Percentiles rank a stretch among this genome's conserved stretches.
These are phyloP conservation scores for Sminthopsis crassicaudata DNA, from an alignment of 2,113 vertebrate genomes.

Conservation along the genomic window DNA sequence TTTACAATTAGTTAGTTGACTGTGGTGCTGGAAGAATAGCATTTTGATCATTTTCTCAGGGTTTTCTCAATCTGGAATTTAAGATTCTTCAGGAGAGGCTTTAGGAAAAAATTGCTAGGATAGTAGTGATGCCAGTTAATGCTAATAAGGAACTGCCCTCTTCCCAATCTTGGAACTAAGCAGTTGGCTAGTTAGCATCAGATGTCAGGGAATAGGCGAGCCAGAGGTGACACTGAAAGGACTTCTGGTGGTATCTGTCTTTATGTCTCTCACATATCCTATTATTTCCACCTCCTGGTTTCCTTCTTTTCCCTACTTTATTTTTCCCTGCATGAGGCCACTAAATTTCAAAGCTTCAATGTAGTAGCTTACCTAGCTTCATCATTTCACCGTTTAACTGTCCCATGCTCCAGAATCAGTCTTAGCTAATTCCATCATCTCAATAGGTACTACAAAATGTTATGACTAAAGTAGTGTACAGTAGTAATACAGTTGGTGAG, in stretches of 20 bases:
- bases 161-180: not conserved
- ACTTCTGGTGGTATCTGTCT: not conserved
- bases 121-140: not conserved
- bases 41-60: not conserved
- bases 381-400: not conserved
- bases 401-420: not conserved
- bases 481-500: not conserved
- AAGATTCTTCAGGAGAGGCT: not conserved
- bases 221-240: not conserved
- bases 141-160: not conserved
- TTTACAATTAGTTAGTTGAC: not conserved
- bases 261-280: not conserved
- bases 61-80: not conserved
- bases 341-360: not conserved
- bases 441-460: not conserved
- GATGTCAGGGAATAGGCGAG: not conserved
- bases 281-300: not conserved
- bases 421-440: not conserved
- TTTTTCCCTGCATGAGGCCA: too few species aligned
- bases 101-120: not conserved
- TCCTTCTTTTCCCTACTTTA: not conserved
- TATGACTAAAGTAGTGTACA: not conserved
- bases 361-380: not conserved
- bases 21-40: not conserved
- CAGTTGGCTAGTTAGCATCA: not conserved